Base-by-base conservation (phyloP, 2,797 vertebrate species). In the Aphelocoma californica region DNA sequence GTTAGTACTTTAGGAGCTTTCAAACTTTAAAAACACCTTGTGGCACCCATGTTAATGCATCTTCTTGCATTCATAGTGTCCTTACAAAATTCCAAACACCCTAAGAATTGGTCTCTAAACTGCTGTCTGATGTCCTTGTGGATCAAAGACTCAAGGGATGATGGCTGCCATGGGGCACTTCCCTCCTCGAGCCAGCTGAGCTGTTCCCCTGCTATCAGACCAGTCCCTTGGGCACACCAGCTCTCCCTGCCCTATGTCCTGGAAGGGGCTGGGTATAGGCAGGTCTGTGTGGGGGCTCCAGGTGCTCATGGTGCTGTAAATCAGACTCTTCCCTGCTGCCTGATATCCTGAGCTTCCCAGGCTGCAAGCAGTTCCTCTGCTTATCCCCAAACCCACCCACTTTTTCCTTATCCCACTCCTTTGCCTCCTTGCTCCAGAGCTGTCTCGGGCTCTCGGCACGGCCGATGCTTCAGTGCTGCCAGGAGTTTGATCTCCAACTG, bases 401-500 rank as follows among this genome's bases (percentile, higher is more conserved):
- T 61, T 77, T 64, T 74, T 2, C 2, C 89, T 66, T 80, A 74
- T 90, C 93, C 91, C 66, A 88, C 80, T 93, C 60, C 73, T 91
- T 79, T 83, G 29, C 86, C 67, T 96, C 70, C 91, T 56, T 86
- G 79, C 92, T 92, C 77, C 1, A 0, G 81, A 79, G 61, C 44
- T 71, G 77, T 87, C n/a, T 70, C 0, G 6, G 81, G 94, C 62
- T 96, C 90, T 69, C 32, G 0, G 90, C 17, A 26, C 0, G 82
- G 81, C 88, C 36, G 24, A 36, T 65, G 92, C 90, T 48, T 92
- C 0, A 10, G 74, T 1, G 2, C 78, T 94, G 87, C 90, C 92
- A 87, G 84, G 81, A 93, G 82, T 86, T 97, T 70, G 90, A 77
- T 82, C 90, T 95, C 95, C 92, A 87, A 90, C 54, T 85, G 91